Conservation (phyloP, 1,140 invertebrate genomes). For the Xylocopa sonorina region DNA sequence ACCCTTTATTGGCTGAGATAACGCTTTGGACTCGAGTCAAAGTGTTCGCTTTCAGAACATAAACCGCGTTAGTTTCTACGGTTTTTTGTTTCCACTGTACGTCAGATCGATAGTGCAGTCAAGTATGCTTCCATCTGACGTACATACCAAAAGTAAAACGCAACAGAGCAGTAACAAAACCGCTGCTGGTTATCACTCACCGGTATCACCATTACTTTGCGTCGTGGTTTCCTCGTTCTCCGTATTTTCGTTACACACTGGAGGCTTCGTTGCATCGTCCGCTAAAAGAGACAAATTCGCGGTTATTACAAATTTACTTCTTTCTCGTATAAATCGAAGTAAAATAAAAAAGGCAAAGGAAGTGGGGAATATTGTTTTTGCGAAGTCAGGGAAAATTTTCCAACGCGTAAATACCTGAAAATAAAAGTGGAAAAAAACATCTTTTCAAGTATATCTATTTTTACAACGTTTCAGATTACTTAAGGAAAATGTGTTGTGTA, state of each 20-base stretch:
- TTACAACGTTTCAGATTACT: too few relatives aligned
- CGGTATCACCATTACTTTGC: constrained; percentile 67
- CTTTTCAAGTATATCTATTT: too few relatives aligned
- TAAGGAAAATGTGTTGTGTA: too few relatives aligned
- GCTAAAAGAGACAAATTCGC: constrained; percentile 36
- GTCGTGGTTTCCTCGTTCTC: constrained; percentile 48
- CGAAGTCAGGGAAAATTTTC: too few relatives aligned
- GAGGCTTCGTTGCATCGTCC: constrained; percentile 42
- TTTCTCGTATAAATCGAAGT: too few relatives aligned
- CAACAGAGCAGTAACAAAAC: not conserved
- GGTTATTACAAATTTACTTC: not conserved
- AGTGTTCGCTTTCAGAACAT: not conserved
- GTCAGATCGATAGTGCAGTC: constrained; percentile 38
- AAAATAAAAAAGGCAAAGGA: too few relatives aligned
- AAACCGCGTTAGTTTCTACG: not conserved
- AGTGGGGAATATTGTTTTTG: too few relatives aligned
- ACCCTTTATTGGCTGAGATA: not conserved
- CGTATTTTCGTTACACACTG: constrained; percentile 24
- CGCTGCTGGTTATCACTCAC: constrained; percentile 57
- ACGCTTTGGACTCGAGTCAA: not conserved
- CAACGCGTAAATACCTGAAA: too few relatives aligned
- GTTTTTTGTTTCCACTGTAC: constrained; percentile 9
- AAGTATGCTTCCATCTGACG: constrained; percentile 47
- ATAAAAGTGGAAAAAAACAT: too few relatives aligned
- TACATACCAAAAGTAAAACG: not conserved